Percentiles rank a stretch among this genome's conserved stretches.
phyloP scores from a whole-genome alignment of 2,797 vertebrate species.

The Pseudocheirus occidentalis region DNA sequence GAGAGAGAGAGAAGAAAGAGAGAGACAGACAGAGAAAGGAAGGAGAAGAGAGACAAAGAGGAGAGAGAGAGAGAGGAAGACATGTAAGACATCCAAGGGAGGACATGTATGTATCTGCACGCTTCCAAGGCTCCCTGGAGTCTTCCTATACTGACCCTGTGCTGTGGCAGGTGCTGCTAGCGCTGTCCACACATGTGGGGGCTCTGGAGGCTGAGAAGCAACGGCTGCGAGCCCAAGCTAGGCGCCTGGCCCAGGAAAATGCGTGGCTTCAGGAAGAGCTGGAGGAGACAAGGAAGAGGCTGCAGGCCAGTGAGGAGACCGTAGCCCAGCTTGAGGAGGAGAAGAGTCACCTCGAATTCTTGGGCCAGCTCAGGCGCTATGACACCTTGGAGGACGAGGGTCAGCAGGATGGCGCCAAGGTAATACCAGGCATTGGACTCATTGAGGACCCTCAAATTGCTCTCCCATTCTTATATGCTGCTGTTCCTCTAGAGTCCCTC shows the following conservation, averaged over 20 bases:
- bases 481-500: too few species aligned
- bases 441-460: too few species aligned
- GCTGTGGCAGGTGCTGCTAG: slow-evolving; percentile 75
- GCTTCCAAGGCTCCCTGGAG: background rate
- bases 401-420: background rate
- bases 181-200: slow-evolving; percentile 75
- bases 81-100: too few species aligned
- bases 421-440: background rate
- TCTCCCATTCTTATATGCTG: too few species aligned
- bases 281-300: slow-evolving; percentile 73
- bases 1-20: background rate
- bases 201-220: slow-evolving; percentile 81
- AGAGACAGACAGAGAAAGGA: too few species aligned
- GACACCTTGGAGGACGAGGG: background rate
- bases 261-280: slow-evolving; percentile 80
- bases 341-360: slow-evolving; percentile 80
- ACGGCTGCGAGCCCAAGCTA: slow-evolving; percentile 77
- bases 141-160: fast-evolving
- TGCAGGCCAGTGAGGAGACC: slow-evolving; percentile 76
- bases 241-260: slow-evolving; percentile 82
- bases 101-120: background rate
- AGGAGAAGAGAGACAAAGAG: too few species aligned
- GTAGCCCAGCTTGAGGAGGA: slow-evolving; percentile 84
- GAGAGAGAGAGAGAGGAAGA: too few species aligned
- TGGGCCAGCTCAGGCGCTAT: slow-evolving; percentile 78